Evolutionary conservation across 2,113 vertebrate genomes (phyloP), one percentile per base, ranked within the genome.

Genomic region (Podarcis cretensis): DNA sequence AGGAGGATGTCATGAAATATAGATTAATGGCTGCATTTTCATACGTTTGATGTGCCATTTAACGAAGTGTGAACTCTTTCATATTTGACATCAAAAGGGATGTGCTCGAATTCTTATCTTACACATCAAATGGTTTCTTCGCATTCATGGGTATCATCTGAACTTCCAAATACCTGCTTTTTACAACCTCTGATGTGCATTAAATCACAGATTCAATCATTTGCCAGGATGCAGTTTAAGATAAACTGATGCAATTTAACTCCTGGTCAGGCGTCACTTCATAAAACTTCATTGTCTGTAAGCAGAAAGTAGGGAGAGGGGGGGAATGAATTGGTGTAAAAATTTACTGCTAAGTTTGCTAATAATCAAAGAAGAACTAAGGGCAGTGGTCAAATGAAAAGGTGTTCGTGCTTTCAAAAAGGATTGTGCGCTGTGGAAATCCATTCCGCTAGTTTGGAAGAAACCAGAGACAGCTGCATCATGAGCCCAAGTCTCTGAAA

Each of bases 11-110:
- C 87, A 97, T 96, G 81, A 97, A 97, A 96, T 93, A 96, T 95
- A 97, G 93, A 97, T 96, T 97, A 96, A 95, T 95, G 94, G 95
- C 90, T 94, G 92, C 86, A 94, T 96, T 97, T 95, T 93, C 92
- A 93, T 94, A 85, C 92, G 95, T 97, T 97, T 97, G 96, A 97
- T 97, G 96, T 96, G 93, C 91, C 93, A 92, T 96, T 97, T 97
- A 97, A 97, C 96, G 94, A 97, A 95, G 92, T 86, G 69, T 91
- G 91, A 94, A 91, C 93, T 91, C 93, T 94, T 97, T 96, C 94
- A 95, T 95, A 94, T 92, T 75, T 93, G 65, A 97, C 95, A 97
- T 97, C 95, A 97, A 97, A 96, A 92, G 92, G 92, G 80, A 95
- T 91, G 94, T 43, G 8, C 92, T 93, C 90, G 90, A 95, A 95